Evolutionary conservation across 2,888 invertebrate species (phyloP), one percentile per base, ranked within the genome.

Genomic region (Thecophora atra): DNA sequence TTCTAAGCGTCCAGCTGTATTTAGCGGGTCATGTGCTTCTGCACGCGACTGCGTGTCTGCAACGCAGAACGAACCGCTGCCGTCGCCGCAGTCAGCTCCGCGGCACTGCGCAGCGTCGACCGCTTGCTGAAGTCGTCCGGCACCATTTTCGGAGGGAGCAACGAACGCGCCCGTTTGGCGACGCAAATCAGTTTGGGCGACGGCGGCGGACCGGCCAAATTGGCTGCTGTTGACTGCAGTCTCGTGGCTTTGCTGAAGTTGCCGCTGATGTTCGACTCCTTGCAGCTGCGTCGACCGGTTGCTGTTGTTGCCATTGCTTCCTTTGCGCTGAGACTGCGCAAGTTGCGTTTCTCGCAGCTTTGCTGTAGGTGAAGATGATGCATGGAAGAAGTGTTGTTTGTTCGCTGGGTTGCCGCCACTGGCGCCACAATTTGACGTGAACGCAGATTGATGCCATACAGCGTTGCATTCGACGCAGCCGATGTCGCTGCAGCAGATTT

Each of bases 131-230:
- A 75, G 6, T 76, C n/a, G n/a, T n/a, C 76, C 67, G 58, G 77
- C 51, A 3, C 78, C 75, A 68, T 75, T 62, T 77, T 75, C 6
- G 75, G 68, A 47, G 74, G 58, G 4, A 77, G 37, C 42, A 78
- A 21, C 3, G 78, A 74, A 30, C 77, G 72, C 70, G 73, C 66
- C 66, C 83, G 71, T 74, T 79, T 73, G 73, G 78, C 75, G 4
- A 77, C 74, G 68, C 80, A 81, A 0, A 84, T 76, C 28, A 82
- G 78, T 67, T 83, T 84, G 21, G 84, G 81, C n/a, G 83, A 80
- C 0, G 83, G 81, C n/a, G 83, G 82, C 11, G 82, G 78, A 5
- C 78, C 76, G 28, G 81, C 73, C 60, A 81, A 4, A 81, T 77
- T 37, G 26, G 77, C 77, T 51, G 76, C 77, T 58, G 79, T 75